Evolutionary conservation across 2,888 invertebrate species (phyloP).

Genomic region (Chironomus tentans): DNA sequence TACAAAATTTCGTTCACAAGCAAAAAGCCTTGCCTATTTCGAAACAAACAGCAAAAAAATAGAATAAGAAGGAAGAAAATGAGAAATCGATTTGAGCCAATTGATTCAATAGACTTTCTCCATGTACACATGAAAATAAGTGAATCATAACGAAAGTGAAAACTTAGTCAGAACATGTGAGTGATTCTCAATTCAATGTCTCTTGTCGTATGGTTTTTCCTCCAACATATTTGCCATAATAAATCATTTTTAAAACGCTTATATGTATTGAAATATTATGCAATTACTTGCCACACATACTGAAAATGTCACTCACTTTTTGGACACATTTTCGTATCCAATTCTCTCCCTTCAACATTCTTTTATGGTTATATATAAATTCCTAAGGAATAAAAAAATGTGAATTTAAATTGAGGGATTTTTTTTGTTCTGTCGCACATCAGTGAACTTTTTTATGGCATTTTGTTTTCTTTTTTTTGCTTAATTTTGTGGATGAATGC

Average conservation of each 20-base stretch:
- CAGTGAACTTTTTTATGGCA: too few species aligned
- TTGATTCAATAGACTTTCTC: not conserved
- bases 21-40: too few species aligned
- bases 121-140: not conserved
- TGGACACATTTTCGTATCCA: not conserved
- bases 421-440: too few species aligned
- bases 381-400: too few species aligned
- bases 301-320: not conserved
- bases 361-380: too few species aligned
- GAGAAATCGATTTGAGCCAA: not conserved
- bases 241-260: too few species aligned
- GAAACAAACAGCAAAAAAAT: too few species aligned
- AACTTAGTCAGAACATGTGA: not conserved
- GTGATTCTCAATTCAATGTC: not conserved
- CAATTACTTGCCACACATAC: not conserved
- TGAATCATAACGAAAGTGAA: not conserved
- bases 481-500: too few species aligned
- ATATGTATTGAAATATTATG: not conserved
- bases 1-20: too few species aligned
- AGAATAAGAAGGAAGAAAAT: not conserved
- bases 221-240: not conserved
- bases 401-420: too few species aligned
- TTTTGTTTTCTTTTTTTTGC: too few species aligned
- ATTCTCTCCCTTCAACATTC: too few species aligned
- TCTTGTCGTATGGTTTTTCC: not conserved